A percentile compares a stretch with the other conserved stretches of the same genome.
phyloP scores from a whole-genome alignment of 2,113 vertebrate species.

The Puffinus mauretanicus region DNA sequence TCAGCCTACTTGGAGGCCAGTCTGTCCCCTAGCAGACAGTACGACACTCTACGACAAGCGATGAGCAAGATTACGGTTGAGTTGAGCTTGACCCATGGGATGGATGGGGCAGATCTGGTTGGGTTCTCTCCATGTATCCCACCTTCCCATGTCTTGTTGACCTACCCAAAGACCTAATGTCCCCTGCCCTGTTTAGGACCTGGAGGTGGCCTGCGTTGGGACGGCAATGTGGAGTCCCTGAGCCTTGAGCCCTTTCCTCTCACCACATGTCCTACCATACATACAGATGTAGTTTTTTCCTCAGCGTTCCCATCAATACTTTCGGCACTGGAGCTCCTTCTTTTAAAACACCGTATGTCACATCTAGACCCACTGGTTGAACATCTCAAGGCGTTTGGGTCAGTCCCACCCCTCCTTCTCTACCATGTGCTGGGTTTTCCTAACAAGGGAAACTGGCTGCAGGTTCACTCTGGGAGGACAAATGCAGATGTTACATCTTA shows the following conservation, averaged over 20 bases:
- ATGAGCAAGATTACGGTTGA: background rate
- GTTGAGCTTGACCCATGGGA: background rate
- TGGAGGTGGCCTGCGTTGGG: background rate
- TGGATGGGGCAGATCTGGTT: background rate
- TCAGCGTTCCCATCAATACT: background rate
- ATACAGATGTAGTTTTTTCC: background rate
- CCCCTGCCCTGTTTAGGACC: background rate
- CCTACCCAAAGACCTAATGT: background rate
- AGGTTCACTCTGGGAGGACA: background rate
- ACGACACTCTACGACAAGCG: fast-evolving
- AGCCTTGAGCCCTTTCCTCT: background rate
- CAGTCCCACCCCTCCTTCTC: background rate
- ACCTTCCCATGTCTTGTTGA: background rate
- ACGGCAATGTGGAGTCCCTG: background rate
- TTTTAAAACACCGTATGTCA: background rate
- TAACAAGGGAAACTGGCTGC: background rate
- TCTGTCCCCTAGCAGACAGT: background rate
- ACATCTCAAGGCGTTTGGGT: background rate
- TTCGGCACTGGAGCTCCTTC: background rate
- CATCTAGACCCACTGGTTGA: background rate
- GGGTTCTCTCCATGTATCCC: background rate
- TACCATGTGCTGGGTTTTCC: background rate
- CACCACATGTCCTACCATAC: fast-evolving
- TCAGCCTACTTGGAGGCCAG: background rate
- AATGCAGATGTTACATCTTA: background rate